phyloP scores from a whole-genome alignment of 2,888 invertebrate genomes.

The Sipha maydis region DNA sequence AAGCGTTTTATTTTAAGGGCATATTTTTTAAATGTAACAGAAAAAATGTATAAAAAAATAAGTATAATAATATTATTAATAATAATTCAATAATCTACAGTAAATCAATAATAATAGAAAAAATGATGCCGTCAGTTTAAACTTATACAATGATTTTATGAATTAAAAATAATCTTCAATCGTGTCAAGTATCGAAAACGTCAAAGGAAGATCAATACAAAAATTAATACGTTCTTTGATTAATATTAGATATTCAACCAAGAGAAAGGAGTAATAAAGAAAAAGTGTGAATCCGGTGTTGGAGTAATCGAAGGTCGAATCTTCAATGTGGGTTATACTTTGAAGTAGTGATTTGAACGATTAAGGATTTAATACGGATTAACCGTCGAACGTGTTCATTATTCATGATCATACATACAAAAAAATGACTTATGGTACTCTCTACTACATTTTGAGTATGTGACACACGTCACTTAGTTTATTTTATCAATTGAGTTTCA shows the following conservation, averaged over 20 bases:
- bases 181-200: conserved; percentile 24
- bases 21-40: background rate
- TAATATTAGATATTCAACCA: background rate
- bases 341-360: background rate
- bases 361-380: background rate
- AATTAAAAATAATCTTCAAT: conserved; percentile 34
- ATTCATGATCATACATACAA: background rate
- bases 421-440: background rate
- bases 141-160: conserved; percentile 22
- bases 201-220: background rate
- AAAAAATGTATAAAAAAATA: background rate
- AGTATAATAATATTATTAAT: background rate
- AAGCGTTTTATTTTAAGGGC: background rate
- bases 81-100: background rate
- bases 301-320: conserved; percentile 30
- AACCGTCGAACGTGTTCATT: background rate
- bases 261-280: conserved; percentile 48
- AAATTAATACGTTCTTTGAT: background rate
- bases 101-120: background rate
- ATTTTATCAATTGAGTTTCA: background rate
- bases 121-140: conserved; percentile 27
- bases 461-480: background rate
- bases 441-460: background rate
- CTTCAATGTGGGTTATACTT: background rate
- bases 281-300: conserved; percentile 54